Percentiles rank a stretch among this genome's conserved stretches.
Conservation (phyloP, 2,888 invertebrate species). For the Drosophila tanythrix region DNA sequence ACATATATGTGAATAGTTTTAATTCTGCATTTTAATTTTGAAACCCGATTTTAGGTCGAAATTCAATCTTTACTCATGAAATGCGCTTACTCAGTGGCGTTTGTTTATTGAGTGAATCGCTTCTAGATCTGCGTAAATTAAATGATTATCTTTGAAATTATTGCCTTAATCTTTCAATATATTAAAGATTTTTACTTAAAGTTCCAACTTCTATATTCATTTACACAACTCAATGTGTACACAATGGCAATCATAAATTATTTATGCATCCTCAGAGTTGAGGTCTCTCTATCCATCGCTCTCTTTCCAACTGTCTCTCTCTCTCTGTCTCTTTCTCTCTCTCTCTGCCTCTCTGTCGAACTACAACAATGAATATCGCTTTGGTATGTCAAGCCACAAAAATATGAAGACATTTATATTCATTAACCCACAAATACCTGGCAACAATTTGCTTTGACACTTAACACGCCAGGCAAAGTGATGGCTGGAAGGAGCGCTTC, state of each 20-base stretch:
- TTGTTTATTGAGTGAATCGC: background rate
- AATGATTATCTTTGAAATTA: background rate
- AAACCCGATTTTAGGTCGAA: accelerated
- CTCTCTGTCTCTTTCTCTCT: background rate
- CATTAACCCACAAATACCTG: slow-evolving; percentile 56
- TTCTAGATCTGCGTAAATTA: background rate
- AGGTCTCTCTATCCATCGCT: background rate
- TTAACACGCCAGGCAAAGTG: slow-evolving; percentile 41
- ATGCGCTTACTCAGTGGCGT: background rate
- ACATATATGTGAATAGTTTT: background rate
- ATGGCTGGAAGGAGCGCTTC: background rate
- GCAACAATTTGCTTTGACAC: slow-evolving; percentile 48
- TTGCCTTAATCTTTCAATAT: background rate
- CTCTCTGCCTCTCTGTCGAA: background rate
- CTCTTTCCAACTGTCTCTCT: background rate
- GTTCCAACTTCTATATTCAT: background rate
- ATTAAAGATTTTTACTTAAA: background rate
- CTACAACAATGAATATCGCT: slow-evolving; percentile 4
- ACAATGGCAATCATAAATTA: slow-evolving; percentile 23
- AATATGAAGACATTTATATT: slow-evolving; percentile 66
- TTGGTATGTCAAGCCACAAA: slow-evolving; percentile 3
- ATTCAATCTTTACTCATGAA: background rate
- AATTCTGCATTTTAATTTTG: background rate
- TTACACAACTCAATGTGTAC: background rate
- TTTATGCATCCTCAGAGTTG: slow-evolving; percentile 6